Conservation (phyloP, 2,797 vertebrate species). For the Oreonectes daqikongensis region DNA sequence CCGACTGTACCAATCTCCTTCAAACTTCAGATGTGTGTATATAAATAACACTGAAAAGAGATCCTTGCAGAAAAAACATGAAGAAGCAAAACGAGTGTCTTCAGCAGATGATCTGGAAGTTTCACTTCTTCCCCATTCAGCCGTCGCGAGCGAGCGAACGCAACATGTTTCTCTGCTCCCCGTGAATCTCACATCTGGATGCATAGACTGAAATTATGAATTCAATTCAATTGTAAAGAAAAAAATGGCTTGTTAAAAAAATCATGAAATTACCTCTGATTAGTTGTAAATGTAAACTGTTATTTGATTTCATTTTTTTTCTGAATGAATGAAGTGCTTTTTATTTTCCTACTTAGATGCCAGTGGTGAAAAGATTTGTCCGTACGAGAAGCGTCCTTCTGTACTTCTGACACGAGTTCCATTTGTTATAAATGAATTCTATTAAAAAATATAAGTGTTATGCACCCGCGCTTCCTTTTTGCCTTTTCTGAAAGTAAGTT, state of each 20-base stretch:
- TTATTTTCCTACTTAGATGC: slow-evolving; percentile 99
- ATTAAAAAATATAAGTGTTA: slow-evolving; percentile 99
- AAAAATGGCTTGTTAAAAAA: slow-evolving; percentile 96
- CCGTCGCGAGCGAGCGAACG: no score
- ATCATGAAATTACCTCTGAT: slow-evolving; percentile 99
- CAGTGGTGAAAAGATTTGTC: slow-evolving; percentile 98
- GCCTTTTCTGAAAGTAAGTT: slow-evolving; percentile 66
- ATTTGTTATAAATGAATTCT: slow-evolving; percentile 99
- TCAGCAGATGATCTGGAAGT: slow-evolving; percentile 85
- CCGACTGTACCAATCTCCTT: slow-evolving; percentile 90
- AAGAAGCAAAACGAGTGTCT: slow-evolving; percentile 78
- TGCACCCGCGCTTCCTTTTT: slow-evolving; percentile 84
- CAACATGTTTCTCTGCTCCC: slow-evolving; percentile 96
- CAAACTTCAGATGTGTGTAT: slow-evolving; percentile 89
- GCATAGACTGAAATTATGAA: slow-evolving; percentile 95
- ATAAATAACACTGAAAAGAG: slow-evolving; percentile 86
- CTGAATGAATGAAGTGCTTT: slow-evolving; percentile 99
- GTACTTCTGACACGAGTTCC: slow-evolving; percentile 99
- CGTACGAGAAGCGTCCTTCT: slow-evolving; percentile 99
- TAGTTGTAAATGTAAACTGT: slow-evolving; percentile 98
- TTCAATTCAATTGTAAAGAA: slow-evolving; percentile 86
- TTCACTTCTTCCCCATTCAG: slow-evolving; percentile 53
- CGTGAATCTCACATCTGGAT: slow-evolving; percentile 91
- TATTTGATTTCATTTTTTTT: slow-evolving; percentile 64
- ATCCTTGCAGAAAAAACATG: slow-evolving; percentile 53